These are phyloP conservation scores for Donacobius atricapilla DNA, from an alignment of 2,113 vertebrate genomes.

Conservation along the genomic window DNA sequence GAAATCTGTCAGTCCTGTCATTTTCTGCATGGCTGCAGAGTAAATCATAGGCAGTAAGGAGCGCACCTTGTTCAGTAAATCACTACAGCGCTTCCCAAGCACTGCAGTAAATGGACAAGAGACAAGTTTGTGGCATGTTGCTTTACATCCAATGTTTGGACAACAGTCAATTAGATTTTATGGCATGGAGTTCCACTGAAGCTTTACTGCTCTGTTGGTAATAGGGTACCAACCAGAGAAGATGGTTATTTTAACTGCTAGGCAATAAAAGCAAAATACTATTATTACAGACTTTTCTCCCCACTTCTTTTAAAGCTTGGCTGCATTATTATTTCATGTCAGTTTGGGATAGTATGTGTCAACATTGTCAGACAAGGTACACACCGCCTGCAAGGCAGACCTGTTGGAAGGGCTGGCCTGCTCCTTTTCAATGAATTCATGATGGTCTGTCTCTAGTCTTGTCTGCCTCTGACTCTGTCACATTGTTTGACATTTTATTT, in stretches of 20 bases:
- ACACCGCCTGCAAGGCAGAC: neutral
- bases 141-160: constrained; percentile 15
- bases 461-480: neutral
- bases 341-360: constrained; percentile 22
- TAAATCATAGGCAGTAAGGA: neutral
- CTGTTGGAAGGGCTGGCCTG: neutral
- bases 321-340: constrained; percentile 23
- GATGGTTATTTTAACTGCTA: constrained; percentile 61
- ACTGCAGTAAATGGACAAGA: constrained; percentile 8
- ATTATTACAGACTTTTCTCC: constrained; percentile 56
- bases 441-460: neutral
- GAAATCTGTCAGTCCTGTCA: constrained; percentile 8
- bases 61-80: constrained; percentile 28
- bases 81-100: neutral
- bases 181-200: neutral
- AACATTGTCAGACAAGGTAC: neutral
- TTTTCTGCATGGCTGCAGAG: constrained; percentile 27
- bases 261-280: constrained; percentile 64
- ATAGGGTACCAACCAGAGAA: constrained; percentile 6
- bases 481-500: constrained; percentile 20
- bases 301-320: neutral
- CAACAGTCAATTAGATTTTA: constrained; percentile 49
- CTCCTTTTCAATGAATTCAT: neutral
- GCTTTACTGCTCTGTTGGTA: neutral
- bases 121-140: neutral